These are phyloP conservation scores for Drosophila anomelani DNA, from an alignment of 2,888 invertebrate genomes.

Conservation along the genomic window DNA sequence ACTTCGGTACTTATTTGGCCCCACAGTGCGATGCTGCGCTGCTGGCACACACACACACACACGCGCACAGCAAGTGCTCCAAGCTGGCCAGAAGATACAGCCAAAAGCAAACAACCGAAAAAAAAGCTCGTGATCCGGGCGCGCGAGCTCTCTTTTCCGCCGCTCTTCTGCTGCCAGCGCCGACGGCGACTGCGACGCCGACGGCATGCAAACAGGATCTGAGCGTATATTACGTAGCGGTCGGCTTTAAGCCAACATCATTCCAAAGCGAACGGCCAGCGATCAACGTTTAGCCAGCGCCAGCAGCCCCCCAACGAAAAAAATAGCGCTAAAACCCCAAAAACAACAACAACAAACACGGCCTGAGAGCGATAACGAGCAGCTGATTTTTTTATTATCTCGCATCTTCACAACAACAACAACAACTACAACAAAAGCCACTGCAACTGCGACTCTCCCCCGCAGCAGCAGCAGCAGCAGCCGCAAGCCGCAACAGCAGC, in stretches of 20 bases:
- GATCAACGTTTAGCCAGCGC: constrained; percentile 56
- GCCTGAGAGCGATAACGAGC: constrained; percentile 45
- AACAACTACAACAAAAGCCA: constrained; percentile 5
- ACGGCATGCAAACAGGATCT: constrained; percentile 82
- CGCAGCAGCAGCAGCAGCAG: constrained; percentile 29
- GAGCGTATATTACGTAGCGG: constrained; percentile 82
- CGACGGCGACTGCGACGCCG: constrained; percentile 43
- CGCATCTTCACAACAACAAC: constrained; percentile 30
- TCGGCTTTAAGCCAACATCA: constrained; percentile 83
- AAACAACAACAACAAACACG: constrained; percentile 10
- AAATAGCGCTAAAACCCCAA: background rate
- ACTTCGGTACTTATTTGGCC: background rate
- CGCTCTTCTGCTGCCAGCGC: constrained; percentile 22
- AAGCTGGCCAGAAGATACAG: constrained; percentile 27
- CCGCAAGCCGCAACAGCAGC: constrained; percentile 57
- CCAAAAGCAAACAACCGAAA: constrained; percentile 44
- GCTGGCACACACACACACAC: background rate
- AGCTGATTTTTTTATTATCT: constrained; percentile 56
- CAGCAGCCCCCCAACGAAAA: constrained; percentile 5
- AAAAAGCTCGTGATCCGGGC: constrained; percentile 48
- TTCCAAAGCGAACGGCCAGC: constrained; percentile 73
- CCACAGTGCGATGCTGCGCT: constrained; percentile 41
- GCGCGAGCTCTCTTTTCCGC: constrained; percentile 26
- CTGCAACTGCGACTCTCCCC: constrained; percentile 33
- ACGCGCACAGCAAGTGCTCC: background rate